A percentile compares a stretch with the other conserved stretches of the same genome.
phyloP scores from a whole-genome alignment of 2,113 vertebrate species.

The Pandion haliaetus region DNA sequence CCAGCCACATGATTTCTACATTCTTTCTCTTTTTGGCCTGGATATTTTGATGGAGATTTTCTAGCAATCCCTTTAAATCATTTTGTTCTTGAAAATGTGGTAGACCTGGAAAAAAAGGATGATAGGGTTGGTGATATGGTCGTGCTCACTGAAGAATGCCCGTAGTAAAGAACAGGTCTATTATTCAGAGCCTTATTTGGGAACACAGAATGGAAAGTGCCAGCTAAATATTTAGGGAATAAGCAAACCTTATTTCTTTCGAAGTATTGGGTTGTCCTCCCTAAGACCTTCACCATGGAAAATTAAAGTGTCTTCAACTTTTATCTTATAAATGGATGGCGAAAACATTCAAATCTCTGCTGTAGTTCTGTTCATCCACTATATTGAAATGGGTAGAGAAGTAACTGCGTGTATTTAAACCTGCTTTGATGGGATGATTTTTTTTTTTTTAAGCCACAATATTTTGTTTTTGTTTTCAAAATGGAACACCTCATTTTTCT shows the following conservation, averaged over 20 bases:
- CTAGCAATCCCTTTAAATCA: slow-evolving; percentile 92
- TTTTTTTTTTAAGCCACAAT: neutral
- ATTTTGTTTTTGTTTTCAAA: neutral
- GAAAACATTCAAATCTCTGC: neutral
- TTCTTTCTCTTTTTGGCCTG: slow-evolving; percentile 96
- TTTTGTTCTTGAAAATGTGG: slow-evolving; percentile 91
- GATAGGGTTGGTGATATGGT: neutral
- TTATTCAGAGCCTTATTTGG: neutral
- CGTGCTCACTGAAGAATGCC: neutral
- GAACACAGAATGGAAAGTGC: neutral
- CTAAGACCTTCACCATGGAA: neutral
- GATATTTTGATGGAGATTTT: slow-evolving; percentile 94
- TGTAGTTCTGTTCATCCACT: neutral
- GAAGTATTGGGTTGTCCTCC: neutral
- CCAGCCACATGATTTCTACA: slow-evolving; percentile 96
- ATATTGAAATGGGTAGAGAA: neutral
- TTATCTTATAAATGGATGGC: neutral
- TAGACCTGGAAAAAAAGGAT: slow-evolving; percentile 76
- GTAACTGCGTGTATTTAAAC: neutral
- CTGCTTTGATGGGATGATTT: neutral
- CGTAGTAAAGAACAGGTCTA: neutral
- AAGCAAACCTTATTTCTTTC: neutral
- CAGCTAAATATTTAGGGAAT: neutral
- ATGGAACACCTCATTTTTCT: neutral
- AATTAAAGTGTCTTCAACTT: neutral